Conservation (phyloP, 2,888 invertebrate species). For the Lochmaea capreae region DNA sequence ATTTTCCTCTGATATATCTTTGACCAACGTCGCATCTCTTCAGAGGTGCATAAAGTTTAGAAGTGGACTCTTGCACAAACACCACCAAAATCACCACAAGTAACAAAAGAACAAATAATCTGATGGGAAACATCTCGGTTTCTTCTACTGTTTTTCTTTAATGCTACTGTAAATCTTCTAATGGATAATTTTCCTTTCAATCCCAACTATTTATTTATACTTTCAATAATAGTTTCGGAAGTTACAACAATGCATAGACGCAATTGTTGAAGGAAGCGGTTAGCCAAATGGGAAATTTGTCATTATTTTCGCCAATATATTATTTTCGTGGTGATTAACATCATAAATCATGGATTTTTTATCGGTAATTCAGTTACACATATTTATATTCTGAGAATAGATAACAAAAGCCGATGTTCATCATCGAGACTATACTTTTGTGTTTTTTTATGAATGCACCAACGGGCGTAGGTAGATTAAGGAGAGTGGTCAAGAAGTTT, state of each 20-base stretch:
- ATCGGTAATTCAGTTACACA: too few species aligned
- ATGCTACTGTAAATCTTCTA: too few species aligned
- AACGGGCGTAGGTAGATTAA: too few species aligned
- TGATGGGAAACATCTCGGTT: neutral
- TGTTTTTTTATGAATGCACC: too few species aligned
- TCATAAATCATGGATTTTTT: too few species aligned
- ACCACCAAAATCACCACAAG: neutral
- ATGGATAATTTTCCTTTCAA: too few species aligned
- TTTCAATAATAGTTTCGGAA: neutral
- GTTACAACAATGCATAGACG: neutral
- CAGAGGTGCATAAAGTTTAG: neutral
- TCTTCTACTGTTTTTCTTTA: neutral
- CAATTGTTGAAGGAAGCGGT: slow-evolving; percentile 1
- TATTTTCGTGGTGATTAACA: too few species aligned
- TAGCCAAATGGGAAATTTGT: neutral
- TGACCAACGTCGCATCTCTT: neutral
- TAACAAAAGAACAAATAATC: neutral
- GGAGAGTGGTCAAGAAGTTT: too few species aligned
- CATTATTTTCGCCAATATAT: neutral
- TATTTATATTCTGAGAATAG: too few species aligned
- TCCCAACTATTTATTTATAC: too few species aligned
- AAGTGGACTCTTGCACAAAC: neutral
- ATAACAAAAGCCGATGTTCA: too few species aligned
- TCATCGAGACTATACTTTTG: too few species aligned
- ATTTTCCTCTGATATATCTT: slow-evolving; percentile 4